A percentile compares a stretch with the other conserved stretches of the same genome.
These are phyloP conservation scores for Microctonus hyperodae DNA, from an alignment of 2,888 invertebrate genomes.

Conservation along the genomic window DNA sequence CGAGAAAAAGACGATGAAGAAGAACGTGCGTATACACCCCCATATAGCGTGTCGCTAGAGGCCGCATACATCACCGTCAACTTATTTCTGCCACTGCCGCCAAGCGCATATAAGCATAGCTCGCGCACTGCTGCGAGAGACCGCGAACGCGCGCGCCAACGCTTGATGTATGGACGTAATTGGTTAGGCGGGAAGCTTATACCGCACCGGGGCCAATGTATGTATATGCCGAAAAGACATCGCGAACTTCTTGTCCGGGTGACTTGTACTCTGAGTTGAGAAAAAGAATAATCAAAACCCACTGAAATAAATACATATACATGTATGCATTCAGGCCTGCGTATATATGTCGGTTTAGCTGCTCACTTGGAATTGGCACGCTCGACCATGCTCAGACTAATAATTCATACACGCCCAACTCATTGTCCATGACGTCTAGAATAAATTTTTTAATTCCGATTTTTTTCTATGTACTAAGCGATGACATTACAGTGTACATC, in stretches of 20 bases:
- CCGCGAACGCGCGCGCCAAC: constrained; percentile 43
- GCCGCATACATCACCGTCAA: constrained; percentile 59
- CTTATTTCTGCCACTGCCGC: constrained; percentile 52
- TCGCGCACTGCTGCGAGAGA: constrained; percentile 8
- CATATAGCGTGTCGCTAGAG: constrained; percentile 42
- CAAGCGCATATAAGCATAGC: neutral
- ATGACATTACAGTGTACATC: too few species aligned
- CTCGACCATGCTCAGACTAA: constrained; percentile 25
- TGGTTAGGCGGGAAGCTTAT: constrained; percentile 53
- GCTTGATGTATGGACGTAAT: constrained; percentile 58
- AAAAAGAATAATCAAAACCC: neutral
- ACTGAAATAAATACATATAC: neutral
- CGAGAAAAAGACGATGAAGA: constrained; percentile 23
- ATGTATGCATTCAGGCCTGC: too few species aligned
- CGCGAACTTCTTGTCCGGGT: constrained; percentile 3
- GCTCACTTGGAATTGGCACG: constrained; percentile 12
- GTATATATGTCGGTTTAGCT: neutral
- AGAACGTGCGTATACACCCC: constrained; percentile 37
- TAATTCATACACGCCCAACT: constrained; percentile 47
- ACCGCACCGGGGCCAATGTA: constrained; percentile 27
- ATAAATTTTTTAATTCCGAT: neutral
- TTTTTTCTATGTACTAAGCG: too few species aligned
- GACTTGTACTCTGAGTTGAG: constrained; percentile 24
- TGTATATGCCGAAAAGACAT: constrained; percentile 30
- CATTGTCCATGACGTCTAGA: constrained; percentile 31